Base-by-base conservation (phyloP, 2,113 vertebrate species). In the Microcebus ravelobensis region DNA sequence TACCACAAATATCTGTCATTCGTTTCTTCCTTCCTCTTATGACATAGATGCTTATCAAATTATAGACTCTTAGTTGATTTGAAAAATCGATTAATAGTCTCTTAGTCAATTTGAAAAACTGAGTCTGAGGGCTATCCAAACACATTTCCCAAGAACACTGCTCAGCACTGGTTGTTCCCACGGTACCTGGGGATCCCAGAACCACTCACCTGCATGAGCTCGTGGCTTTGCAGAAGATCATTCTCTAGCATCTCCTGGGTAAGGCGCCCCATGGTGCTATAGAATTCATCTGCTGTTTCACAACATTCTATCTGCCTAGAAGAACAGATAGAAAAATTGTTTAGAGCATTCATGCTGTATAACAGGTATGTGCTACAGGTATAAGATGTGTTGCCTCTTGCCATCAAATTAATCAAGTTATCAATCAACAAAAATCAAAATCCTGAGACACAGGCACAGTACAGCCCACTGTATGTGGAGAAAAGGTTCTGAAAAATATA, bases 201-300 rank as follows among this genome's bases (percentile, higher is more conserved):
- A 29, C 39, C 83, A 96, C 98, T 98, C 93, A 99, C 99, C 99
- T 99, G 99, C 99, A 99, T 99, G 96, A 99, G 99, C 23, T 99
- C 99, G 48, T 99, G 98, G 88, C 99, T 99, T 82, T 99, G 99
- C 71, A 99, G 98, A 73, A 99, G 99, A 96, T 98, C 99, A 83
- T 99, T 98, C 97, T 99, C 99, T 88, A 99, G 98, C 99, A 99
- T 99, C 98, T 99, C 99, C 98, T 99, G 99, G 5, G 99, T 99
- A 42, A 99, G 98, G 79, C 98, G 99, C 17, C 99, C 99, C 99
- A 99, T 99, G 23, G 99, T 99, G 98, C 99, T 99, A 97, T 99
- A 99, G 96, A 99, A 99, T 81, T 99, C 99, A 95, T 99, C 99
- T 1, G 99, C 99, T 52, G 99, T 99, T 98, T 99, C 99, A 96